Percentiles rank a stretch among this genome's conserved stretches.
phyloP scores from a whole-genome alignment of 2,888 invertebrate species.

The Corbicula japonica region DNA sequence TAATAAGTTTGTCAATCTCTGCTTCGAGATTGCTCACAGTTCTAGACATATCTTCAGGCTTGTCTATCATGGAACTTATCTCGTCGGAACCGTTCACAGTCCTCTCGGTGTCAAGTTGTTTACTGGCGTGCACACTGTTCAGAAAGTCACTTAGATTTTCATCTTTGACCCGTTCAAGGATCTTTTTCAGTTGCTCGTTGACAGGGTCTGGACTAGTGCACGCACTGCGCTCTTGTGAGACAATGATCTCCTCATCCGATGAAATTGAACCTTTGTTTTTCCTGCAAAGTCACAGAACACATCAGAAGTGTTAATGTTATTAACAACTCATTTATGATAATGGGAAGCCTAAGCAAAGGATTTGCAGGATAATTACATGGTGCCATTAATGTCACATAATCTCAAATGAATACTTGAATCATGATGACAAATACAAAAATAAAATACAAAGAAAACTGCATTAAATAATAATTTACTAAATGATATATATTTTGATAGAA shows the following conservation, averaged over 20 bases:
- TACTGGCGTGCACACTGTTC: slow-evolving; percentile 32
- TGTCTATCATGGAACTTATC: slow-evolving; percentile 10
- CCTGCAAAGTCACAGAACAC: too few relatives aligned
- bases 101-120: slow-evolving; percentile 20
- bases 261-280: background rate
- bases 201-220: slow-evolving; percentile 30
- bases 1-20: slow-evolving; percentile 60
- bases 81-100: slow-evolving; percentile 45
- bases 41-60: slow-evolving; percentile 24
- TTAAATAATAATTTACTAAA: too few relatives aligned
- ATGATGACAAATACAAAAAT: too few relatives aligned
- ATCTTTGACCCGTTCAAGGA: slow-evolving; percentile 57
- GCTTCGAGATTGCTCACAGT: slow-evolving; percentile 41
- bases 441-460: too few relatives aligned
- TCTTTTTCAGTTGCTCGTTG: slow-evolving; percentile 41
- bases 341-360: too few relatives aligned
- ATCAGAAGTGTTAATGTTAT: too few relatives aligned
- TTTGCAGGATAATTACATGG: too few relatives aligned
- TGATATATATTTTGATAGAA: too few relatives aligned
- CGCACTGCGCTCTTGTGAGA: background rate
- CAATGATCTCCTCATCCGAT: background rate
- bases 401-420: too few relatives aligned
- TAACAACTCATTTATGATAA: too few relatives aligned
- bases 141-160: slow-evolving; percentile 56
- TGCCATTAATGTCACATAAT: too few relatives aligned